Evolutionary conservation across 2,113 vertebrate genomes (phyloP).

Genomic region (Bubalus kerabau): DNA sequence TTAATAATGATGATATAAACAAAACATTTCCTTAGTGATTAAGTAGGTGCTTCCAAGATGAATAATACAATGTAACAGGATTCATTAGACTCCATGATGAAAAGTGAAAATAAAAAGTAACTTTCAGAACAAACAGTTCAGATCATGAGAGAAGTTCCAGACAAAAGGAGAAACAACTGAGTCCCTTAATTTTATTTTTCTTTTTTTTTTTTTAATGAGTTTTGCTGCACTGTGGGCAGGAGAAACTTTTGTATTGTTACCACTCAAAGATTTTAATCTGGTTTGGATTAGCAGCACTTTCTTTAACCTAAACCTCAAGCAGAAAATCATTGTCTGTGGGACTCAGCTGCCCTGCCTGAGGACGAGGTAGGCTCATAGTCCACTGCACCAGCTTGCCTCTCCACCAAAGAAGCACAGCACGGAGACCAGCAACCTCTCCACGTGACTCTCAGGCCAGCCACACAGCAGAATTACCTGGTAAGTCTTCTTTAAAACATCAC

Average conservation of each 20-base stretch:
- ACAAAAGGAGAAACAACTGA: neutral
- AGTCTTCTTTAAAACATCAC: neutral
- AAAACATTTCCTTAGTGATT: neutral
- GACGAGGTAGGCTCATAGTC: accelerated
- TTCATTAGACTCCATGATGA: neutral
- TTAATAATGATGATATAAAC: constrained; percentile 22
- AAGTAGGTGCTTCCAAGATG: neutral
- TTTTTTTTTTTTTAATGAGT: neutral
- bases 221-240: neutral
- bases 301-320: neutral
- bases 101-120: neutral
- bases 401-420: neutral
- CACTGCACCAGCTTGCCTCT: accelerated
- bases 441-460: neutral
- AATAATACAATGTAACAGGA: neutral
- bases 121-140: neutral
- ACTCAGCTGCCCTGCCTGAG: too few relatives aligned
- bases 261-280: neutral
- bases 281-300: neutral
- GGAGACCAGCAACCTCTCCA: neutral
- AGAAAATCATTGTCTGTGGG: neutral
- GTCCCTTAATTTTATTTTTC: neutral
- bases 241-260: neutral
- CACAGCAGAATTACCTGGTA: neutral
- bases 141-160: neutral